Evolutionary conservation across 2,797 vertebrate species (phyloP).

Genomic region (Sparidentex hasta): DNA sequence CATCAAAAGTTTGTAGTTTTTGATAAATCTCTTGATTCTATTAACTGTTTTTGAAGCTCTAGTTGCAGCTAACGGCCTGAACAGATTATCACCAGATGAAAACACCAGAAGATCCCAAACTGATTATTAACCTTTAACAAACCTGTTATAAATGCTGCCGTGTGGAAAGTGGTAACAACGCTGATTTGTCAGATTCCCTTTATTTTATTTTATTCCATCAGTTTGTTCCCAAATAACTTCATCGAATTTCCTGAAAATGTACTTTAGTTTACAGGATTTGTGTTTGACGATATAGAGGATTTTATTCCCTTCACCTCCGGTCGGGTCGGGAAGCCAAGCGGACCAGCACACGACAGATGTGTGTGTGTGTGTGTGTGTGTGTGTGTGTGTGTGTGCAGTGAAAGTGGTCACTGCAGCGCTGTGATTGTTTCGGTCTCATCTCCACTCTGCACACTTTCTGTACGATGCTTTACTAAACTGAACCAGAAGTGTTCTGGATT

Average conservation of each 20-base stretch:
- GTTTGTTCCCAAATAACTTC: not conserved
- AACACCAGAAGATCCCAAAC: too few species aligned
- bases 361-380: too few species aligned
- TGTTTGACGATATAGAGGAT: not conserved
- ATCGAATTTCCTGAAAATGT: not conserved
- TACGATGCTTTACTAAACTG: slow-evolving; percentile 45
- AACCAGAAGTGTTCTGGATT: not conserved
- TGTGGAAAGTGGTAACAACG: not conserved
- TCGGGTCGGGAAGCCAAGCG: too few species aligned
- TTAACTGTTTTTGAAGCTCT: too few species aligned
- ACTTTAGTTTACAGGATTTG: not conserved
- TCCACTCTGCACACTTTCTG: slow-evolving; percentile 11
- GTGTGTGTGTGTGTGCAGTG: not conserved
- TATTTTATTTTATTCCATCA: not conserved
- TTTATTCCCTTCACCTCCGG: too few species aligned
- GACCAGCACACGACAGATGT: not conserved
- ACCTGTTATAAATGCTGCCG: not conserved
- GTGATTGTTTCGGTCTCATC: slow-evolving; percentile 2
- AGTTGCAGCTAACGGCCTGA: too few species aligned
- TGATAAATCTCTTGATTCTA: too few species aligned
- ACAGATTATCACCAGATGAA: too few species aligned
- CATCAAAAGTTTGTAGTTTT: too few species aligned
- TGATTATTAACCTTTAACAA: not conserved
- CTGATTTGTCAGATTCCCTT: not conserved
- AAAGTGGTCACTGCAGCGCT: not conserved